phyloP scores from a whole-genome alignment of 2,113 vertebrate genomes.

The Gadus macrocephalus region DNA sequence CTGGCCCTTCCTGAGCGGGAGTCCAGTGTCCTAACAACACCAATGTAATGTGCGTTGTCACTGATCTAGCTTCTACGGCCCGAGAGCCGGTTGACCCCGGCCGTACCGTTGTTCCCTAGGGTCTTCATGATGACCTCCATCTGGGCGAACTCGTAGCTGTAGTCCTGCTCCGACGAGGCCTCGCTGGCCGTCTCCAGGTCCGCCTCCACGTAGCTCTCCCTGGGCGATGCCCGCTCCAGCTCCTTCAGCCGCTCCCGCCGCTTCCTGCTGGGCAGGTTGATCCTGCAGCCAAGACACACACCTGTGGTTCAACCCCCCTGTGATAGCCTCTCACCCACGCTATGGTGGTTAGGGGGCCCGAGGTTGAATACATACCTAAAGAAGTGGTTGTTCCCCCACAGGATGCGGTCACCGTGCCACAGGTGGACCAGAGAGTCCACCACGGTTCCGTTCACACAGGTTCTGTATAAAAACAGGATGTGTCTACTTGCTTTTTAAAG shows the following conservation, averaged over 20 bases:
- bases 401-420: slow-evolving; percentile 95
- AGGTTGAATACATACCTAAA: slow-evolving; percentile 74
- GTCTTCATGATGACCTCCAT: slow-evolving; percentile 99
- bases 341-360: background rate
- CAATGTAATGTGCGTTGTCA: no score
- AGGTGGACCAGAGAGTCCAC: slow-evolving; percentile 81
- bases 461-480: slow-evolving; percentile 67
- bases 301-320: background rate
- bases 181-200: slow-evolving; percentile 94
- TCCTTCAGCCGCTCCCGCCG: slow-evolving; percentile 91
- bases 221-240: slow-evolving; percentile 80
- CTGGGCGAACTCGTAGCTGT: slow-evolving; percentile 97
- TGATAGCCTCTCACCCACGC: background rate
- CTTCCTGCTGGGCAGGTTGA: slow-evolving; percentile 93
- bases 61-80: no score
- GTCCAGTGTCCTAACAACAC: no score
- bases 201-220: slow-evolving; percentile 75
- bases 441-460: slow-evolving; percentile 90
- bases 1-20: no score
- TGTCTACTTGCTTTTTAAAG: no score
- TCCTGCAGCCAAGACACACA: slow-evolving; percentile 64
- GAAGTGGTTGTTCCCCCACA: slow-evolving; percentile 99
- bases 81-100: no score
- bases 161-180: slow-evolving; percentile 97
- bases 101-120: slow-evolving; percentile 87